These are phyloP conservation scores for Strigamia maritima DNA, from an alignment of 2,888 invertebrate species.

Conservation along the genomic window DNA sequence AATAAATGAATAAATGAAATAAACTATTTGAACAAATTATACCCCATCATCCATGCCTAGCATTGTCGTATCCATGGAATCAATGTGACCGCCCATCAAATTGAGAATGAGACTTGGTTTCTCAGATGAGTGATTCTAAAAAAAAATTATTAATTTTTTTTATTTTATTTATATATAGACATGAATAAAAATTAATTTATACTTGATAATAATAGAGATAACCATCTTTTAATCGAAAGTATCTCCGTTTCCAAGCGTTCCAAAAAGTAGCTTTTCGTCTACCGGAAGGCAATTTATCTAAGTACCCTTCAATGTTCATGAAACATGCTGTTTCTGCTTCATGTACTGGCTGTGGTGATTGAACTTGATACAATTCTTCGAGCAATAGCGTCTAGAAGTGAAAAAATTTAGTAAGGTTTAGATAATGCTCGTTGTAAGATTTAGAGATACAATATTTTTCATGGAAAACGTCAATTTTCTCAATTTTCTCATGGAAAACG, in stretches of 20 bases:
- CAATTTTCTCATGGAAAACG: too few species aligned
- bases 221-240: constrained; percentile 58
- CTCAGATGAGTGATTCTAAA: constrained; percentile 51
- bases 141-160: neutral
- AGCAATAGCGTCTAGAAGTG: constrained; percentile 45
- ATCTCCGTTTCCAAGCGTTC: constrained; percentile 60
- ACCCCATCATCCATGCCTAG: constrained; percentile 58
- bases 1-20: too few species aligned
- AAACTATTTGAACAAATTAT: constrained; percentile 41
- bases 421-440: too few species aligned
- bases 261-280: constrained; percentile 58
- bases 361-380: constrained; percentile 46
- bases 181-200: neutral
- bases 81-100: constrained; percentile 57
- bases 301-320: constrained; percentile 57
- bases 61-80: constrained; percentile 55
- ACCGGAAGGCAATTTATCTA: constrained; percentile 58
- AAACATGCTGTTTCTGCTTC: constrained; percentile 42
- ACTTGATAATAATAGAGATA: constrained; percentile 58
- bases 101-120: constrained; percentile 54
- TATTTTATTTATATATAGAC: too few species aligned
- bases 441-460: too few species aligned
- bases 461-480: too few species aligned
- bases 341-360: constrained; percentile 42
- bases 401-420: too few species aligned